Percentiles rank a stretch among this genome's conserved stretches.
Conservation (phyloP, 2,888 invertebrate species). For the Scaeva pyrastri region DNA sequence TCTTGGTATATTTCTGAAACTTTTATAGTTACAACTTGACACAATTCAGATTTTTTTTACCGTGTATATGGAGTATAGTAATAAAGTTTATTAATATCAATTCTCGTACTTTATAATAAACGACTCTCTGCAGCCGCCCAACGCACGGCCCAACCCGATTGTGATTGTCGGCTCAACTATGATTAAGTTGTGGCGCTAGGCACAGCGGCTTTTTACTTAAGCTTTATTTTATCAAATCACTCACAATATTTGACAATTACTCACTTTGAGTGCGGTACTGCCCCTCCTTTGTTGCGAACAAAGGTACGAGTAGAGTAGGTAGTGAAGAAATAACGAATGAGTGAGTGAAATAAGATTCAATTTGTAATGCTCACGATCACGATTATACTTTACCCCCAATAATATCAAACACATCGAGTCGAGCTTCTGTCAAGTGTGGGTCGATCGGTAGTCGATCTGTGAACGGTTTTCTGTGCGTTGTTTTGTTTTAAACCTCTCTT, state of each 20-base stretch:
- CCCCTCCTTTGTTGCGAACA: neutral
- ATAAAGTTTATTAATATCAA: neutral
- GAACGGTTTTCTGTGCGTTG: neutral
- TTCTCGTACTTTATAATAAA: neutral
- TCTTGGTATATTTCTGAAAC: too few relatives aligned
- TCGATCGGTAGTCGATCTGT: constrained; percentile 39
- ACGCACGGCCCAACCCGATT: neutral
- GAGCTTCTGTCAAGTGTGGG: constrained; percentile 49
- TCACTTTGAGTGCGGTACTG: constrained; percentile 19
- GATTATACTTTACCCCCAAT: constrained; percentile 10
- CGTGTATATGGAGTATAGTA: neutral
- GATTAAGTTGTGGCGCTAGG: constrained; percentile 9
- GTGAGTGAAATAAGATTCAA: constrained; percentile 47
- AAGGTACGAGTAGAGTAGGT: too few relatives aligned
- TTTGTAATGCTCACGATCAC: neutral
- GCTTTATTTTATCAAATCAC: neutral
- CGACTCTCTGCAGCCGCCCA: neutral
- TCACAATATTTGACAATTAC: neutral
- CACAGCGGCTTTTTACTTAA: neutral
- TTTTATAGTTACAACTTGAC: too few relatives aligned
- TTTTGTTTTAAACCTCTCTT: neutral
- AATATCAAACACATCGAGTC: constrained; percentile 28
- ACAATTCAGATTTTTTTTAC: neutral
- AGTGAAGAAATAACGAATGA: constrained; percentile 9
- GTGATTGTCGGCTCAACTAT: constrained; percentile 3